Base-by-base conservation (phyloP, 2,113 vertebrate species). In the Heloderma charlesbogerti region DNA sequence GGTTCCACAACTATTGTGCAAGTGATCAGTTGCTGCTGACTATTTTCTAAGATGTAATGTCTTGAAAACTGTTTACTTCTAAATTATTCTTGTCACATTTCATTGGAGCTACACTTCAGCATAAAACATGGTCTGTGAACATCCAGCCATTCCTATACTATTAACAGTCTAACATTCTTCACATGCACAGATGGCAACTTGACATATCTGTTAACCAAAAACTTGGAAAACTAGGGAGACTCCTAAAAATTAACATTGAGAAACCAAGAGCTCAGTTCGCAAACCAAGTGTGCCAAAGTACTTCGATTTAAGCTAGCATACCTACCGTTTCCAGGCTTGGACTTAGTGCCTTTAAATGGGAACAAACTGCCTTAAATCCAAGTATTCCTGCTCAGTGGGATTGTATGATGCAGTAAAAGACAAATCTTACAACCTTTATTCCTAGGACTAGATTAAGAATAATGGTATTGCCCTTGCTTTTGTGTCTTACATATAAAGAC, bases 21-120 rank as follows among this genome's bases (percentile, higher is more conserved):
- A 51, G 25, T 9, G 25, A 6, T 40, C 27, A 31, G 31, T 43
- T 91, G 69, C n/a, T 75, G 13, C 27, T 77, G 29, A 69, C 57
- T 43, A 66, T 54, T 16, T 78, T 88, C 43, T 22, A 15, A 31
- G 74, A 78, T 74, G 37, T 43, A 54, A 69, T 20, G 57, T 34
- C 34, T 83, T 54, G 9, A 54, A 83, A 75, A 75, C 29, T 20
- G 48, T 48, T 85, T 72, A 69, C 15, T 54, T 79, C 43, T 67
- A 60, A 60, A 72, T 80, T 78, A 80, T 79, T 87, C 34, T 88
- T 88, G 67, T 29, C 18, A 40, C n/a, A 67, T 66, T 66, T 88
- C 8, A 67, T 66, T 84, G 78, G 31, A 29, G 27, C 29, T 45
- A 51, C 12, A 6, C 12, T 90, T 89, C 63, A 84, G 4, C 45